Evolutionary conservation across 1,140 invertebrate genomes (phyloP).

Genomic region (Drosophila parabipectinata): DNA sequence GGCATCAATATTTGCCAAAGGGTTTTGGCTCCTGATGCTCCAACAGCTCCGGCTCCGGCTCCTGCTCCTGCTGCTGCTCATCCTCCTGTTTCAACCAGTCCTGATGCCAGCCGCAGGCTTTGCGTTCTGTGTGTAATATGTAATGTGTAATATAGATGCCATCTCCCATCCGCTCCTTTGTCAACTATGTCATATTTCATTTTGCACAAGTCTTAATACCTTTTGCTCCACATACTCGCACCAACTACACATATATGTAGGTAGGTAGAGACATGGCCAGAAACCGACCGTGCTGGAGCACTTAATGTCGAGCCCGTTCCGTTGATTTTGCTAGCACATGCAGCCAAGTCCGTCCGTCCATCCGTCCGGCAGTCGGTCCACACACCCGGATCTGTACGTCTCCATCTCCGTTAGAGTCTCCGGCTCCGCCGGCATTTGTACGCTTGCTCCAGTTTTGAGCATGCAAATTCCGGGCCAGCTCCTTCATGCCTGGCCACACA

Average conservation of each 20-base stretch:
- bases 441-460: constrained; percentile 58
- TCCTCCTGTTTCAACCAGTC: background rate
- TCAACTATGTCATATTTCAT: constrained; percentile 80
- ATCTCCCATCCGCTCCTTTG: constrained; percentile 65
- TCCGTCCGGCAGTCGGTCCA: background rate
- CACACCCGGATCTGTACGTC: background rate
- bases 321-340: constrained; percentile 53
- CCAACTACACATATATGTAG: background rate
- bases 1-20: constrained; percentile 54
- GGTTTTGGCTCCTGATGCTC: constrained; percentile 30
- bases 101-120: constrained; percentile 23
- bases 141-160: constrained; percentile 61
- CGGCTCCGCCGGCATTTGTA: constrained; percentile 42
- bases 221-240: constrained; percentile 24
- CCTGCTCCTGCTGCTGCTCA: constrained; percentile 4
- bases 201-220: constrained; percentile 74
- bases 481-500: constrained; percentile 79
- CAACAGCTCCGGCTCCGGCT: background rate
- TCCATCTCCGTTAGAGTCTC: constrained; percentile 4
- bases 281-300: constrained; percentile 44
- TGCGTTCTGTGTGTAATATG: constrained; percentile 35
- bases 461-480: constrained; percentile 76
- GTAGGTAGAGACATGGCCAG: background rate
- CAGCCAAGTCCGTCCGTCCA: constrained; percentile 11
- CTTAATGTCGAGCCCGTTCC: constrained; percentile 71